Percentiles rank a stretch among this genome's conserved stretches.
phyloP scores from a whole-genome alignment of 2,113 vertebrate genomes.

The Seriola quinqueradiata region DNA sequence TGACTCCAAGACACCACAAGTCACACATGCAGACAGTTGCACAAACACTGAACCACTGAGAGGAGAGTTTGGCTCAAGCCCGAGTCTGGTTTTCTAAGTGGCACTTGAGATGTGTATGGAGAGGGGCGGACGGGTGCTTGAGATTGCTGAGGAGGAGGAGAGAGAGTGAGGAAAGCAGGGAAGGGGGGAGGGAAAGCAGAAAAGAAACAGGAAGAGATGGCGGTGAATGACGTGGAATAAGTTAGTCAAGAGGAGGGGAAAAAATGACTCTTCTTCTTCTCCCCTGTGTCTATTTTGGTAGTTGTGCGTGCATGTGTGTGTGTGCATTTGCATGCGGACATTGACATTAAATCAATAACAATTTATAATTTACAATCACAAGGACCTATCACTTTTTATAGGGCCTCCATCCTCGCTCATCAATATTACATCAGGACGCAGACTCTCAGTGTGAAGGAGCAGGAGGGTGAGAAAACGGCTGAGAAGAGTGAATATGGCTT shows the following conservation, averaged over 20 bases:
- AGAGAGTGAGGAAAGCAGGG: constrained; percentile 31
- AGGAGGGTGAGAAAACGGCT: constrained; percentile 66
- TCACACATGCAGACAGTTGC: constrained; percentile 47
- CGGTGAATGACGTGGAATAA: constrained; percentile 64
- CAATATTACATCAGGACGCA: constrained; percentile 97
- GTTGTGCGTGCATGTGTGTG: constrained; percentile 29
- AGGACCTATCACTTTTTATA: constrained; percentile 96
- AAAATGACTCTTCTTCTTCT: constrained; percentile 13
- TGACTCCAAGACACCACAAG: constrained; percentile 49
- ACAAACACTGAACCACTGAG: constrained; percentile 50
- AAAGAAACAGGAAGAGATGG: constrained; percentile 53
- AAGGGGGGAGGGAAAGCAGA: constrained; percentile 19
- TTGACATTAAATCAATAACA: constrained; percentile 91
- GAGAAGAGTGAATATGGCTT: constrained; percentile 70
- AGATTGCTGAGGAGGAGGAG: constrained; percentile 67
- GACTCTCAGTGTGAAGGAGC: constrained; percentile 63
- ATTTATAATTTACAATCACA: constrained; percentile 98
- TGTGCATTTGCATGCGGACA: constrained; percentile 56
- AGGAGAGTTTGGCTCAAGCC: constrained; percentile 68
- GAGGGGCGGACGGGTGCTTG: constrained; percentile 73
- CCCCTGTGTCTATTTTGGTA: constrained; percentile 39
- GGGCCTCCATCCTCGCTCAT: constrained; percentile 94
- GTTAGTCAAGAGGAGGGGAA: constrained; percentile 42
- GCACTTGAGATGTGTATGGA: constrained; percentile 72
- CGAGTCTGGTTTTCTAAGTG: constrained; percentile 74